These are phyloP conservation scores for Spea bombifrons DNA, from an alignment of 2,113 vertebrate species.

Conservation along the genomic window DNA sequence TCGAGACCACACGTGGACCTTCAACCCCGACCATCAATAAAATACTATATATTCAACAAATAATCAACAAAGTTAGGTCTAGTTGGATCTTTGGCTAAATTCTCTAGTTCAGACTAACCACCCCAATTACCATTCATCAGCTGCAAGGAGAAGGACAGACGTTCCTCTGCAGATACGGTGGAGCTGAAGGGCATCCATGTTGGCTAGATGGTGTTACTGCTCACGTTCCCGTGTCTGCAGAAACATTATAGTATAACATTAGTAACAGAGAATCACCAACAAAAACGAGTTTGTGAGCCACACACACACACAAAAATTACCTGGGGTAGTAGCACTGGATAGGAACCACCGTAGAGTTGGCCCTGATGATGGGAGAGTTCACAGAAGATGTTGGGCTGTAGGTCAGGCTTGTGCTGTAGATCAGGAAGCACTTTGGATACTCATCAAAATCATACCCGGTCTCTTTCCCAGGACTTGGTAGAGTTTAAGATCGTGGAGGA, in stretches of 20 bases:
- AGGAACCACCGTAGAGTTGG: not conserved
- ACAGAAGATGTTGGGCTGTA: not conserved
- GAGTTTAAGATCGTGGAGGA: no score
- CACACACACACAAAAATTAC: not conserved
- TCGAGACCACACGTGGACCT: no score
- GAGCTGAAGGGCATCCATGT: no score
- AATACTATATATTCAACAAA: no score
- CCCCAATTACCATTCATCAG: no score
- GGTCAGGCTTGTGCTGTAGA: conserved; percentile 18
- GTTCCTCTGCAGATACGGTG: conserved; percentile 47
- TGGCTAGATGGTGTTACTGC: no score
- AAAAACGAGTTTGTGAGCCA: no score
- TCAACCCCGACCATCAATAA: no score
- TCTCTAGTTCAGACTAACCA: not conserved
- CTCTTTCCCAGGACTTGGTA: no score
- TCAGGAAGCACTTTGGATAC: not conserved
- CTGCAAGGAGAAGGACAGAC: conserved; percentile 58
- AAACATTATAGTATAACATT: no score
- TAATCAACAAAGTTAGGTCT: conserved; percentile 55
- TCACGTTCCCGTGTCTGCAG: conserved; percentile 58
- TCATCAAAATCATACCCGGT: no score
- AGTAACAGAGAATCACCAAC: no score
- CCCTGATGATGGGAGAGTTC: not conserved
- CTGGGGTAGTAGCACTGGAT: conserved; percentile 11
- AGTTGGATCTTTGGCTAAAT: not conserved